Evolutionary conservation across 1,140 invertebrate genomes (phyloP), one percentile per base, ranked within the genome.

Genomic region (Platyscapa corneri): DNA sequence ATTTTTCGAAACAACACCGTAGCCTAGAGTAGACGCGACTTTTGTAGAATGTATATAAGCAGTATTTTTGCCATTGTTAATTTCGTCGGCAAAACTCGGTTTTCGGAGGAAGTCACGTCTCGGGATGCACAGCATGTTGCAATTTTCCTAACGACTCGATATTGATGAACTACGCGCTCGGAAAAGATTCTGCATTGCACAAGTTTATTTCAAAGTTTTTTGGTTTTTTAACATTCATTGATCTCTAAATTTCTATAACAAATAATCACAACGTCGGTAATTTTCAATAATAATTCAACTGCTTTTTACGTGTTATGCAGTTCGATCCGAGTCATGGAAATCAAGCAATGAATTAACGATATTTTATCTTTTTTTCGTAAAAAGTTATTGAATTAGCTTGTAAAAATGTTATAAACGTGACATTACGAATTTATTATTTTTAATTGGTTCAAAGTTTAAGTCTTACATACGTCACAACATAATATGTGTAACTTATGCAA

Each of bases 1-100:
- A 80, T 80, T 75, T 83, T 86, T 86, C 65, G 49, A 83, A 79
- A 74, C 37, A 80, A 74, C 23, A 12, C 46, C 74, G 12, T 49
- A 30, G 67, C 23, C 53, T 42, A 67, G 79, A 18, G 34, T 39
- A 82, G 78, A 77, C 56, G 72, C 84, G 77, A 85, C 77, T 82
- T 81, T 82, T 76, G 78, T 85, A 30, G 72, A 56, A 7, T 67
- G 39, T 75, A 80, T 77, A 70, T 85, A 39, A 80, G 42, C 83
- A 42, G 84, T 81, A 85, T 85, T 82, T 82, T 81, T 56, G 30
- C 56, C 27, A 85, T 85, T 85, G 84, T 82, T 82, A 42, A 75
- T 64, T 74, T 85, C 16, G 34, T 27, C 42, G 34, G 32, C 49
- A 49, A 75, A 74, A 60, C 30, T 80, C 20, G 18, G 65, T 49